Base-by-base conservation (phyloP, 2,113 vertebrate genomes). In the Sphyrna mokarran region DNA sequence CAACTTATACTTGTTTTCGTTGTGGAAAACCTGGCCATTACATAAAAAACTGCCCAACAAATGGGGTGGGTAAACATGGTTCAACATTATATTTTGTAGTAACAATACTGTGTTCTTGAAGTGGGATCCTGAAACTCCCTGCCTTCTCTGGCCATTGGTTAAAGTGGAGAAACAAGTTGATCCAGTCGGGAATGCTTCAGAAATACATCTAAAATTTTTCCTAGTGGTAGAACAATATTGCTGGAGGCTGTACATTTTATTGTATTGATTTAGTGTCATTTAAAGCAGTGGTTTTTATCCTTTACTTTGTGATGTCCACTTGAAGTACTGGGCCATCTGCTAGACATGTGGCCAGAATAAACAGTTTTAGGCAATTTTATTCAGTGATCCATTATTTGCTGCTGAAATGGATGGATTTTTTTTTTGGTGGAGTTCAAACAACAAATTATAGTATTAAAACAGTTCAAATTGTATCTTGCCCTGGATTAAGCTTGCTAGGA, bases 21-120 rank as follows among this genome's bases (percentile, higher is more conserved):
- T 99, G 99, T 96, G 98, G 98, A 94, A 99, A 98, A 96, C 98
- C 98, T 33, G 99, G 99, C 95, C 99, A 99, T 97, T 99, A 99
- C 96, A 99, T 99, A 97, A 98, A 98, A 97, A 99, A 99, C 97
- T 99, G 99, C 96, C 99, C 99, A 40, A 98, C 97, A 8, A 98
- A 98, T 48, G 98, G 97, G 98, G 99, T 99, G 98, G 98, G 98
- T 91, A 18, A 85, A 87, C 87, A 91, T n/a, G 96, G 96, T 83
- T 33, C 89, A 93, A n/a, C 13, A 20, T 58, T 72, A 26, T 95
- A 91, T n/a, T 37, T 66, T 66, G 61, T 93, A 37, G 61, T 93
- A 66, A 66, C 63, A 37, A 63, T 93, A 93, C 61, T 63, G 86
- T 91, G 89, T n/a, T 66, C 58, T 68, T 66, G 89, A 93, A 90